phyloP scores from a whole-genome alignment of 2,797 vertebrate species.

The Monodelphis domestica region DNA sequence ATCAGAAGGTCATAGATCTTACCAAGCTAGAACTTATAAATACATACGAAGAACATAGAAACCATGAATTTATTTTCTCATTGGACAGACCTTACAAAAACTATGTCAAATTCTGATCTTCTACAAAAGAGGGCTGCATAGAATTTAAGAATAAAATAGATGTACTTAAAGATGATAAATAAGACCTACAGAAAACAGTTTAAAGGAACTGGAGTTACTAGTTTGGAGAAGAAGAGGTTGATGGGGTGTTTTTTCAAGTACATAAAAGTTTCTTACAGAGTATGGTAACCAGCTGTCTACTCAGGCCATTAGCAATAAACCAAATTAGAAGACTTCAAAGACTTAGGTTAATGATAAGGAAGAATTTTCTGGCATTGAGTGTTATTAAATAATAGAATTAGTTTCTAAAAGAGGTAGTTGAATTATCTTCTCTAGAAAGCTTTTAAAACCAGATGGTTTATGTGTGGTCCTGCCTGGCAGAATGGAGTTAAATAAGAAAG shows the following conservation, averaged over 20 bases:
- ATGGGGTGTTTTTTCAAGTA: background rate
- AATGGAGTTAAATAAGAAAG: background rate
- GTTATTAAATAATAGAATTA: slow-evolving; percentile 14
- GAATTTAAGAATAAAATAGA: background rate
- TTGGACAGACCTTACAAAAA: background rate
- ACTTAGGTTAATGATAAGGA: background rate
- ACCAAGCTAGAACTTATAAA: background rate
- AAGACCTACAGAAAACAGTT: background rate
- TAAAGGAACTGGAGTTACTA: background rate
- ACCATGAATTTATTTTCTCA: background rate
- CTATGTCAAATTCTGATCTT: background rate
- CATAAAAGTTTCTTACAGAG: background rate
- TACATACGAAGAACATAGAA: background rate
- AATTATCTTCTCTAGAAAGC: background rate
- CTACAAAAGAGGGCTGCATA: background rate
- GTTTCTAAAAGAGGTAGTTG: background rate
- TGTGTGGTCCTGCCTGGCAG: background rate
- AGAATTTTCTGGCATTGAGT: background rate
- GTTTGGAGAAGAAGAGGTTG: background rate
- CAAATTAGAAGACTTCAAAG: background rate
- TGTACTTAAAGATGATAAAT: background rate
- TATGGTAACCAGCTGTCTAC: background rate
- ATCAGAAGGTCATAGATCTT: background rate
- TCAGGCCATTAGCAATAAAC: background rate
- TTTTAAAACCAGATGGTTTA: slow-evolving; percentile 21